Percentiles rank a stretch among this genome's conserved stretches.
phyloP scores from a whole-genome alignment of 2,113 vertebrate genomes.

The Heterotis niloticus region DNA sequence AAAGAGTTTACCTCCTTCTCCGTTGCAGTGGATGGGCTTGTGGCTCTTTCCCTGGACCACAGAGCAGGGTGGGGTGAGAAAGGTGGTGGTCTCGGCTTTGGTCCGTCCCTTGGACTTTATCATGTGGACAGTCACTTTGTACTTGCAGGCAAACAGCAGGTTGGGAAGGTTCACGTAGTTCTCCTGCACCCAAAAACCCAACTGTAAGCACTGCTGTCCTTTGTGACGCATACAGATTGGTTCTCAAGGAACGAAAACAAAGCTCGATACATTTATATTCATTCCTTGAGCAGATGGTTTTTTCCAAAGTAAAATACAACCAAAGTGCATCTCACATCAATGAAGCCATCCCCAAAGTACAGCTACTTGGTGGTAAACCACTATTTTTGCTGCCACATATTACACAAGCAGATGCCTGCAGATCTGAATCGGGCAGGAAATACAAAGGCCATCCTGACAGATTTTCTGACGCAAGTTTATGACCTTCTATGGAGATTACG shows the following conservation, averaged over 20 bases:
- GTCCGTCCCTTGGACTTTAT: constrained; percentile 56
- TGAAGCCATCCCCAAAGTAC: neutral
- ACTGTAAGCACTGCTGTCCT: neutral
- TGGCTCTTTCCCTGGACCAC: constrained; percentile 72
- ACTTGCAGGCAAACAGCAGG: constrained; percentile 84
- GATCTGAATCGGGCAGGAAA: no score
- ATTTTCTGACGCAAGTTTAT: no score
- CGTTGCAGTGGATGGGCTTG: constrained; percentile 63
- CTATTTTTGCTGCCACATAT: no score
- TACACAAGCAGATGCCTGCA: no score
- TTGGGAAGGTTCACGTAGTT: constrained; percentile 74
- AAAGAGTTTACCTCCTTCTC: constrained; percentile 60
- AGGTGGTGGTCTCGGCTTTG: constrained; percentile 68
- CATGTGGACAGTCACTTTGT: constrained; percentile 78
- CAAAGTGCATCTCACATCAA: neutral
- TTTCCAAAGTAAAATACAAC: no score
- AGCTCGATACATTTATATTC: no score
- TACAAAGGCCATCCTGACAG: no score
- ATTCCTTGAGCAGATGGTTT: no score
- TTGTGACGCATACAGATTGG: neutral
- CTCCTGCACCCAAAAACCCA: constrained; percentile 61
- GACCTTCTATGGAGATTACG: no score
- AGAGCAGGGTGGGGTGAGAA: constrained; percentile 78
- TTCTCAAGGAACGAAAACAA: neutral
- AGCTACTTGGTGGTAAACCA: no score